phyloP scores from a whole-genome alignment of 2,888 invertebrate genomes.

The Eustalomyia histrio region DNA sequence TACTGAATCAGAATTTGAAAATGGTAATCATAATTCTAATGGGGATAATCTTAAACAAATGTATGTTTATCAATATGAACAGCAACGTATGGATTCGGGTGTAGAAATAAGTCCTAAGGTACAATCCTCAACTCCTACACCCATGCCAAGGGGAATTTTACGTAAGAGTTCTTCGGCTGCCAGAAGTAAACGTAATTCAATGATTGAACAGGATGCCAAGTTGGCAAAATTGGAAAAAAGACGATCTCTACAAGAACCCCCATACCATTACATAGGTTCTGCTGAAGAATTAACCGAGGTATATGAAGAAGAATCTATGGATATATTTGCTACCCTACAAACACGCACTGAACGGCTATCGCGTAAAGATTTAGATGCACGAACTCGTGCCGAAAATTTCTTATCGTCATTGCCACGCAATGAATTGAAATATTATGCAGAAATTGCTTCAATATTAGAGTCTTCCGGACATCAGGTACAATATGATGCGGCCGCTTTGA shows the following conservation, averaged over 20 bases:
- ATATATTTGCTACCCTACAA: constrained; percentile 63
- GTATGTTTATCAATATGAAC: constrained; percentile 90
- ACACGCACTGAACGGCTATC: constrained; percentile 74
- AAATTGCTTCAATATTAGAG: constrained; percentile 79
- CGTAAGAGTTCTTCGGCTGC: constrained; percentile 77
- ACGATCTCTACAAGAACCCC: constrained; percentile 88
- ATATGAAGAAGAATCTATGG: constrained; percentile 74
- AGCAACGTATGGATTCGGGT: constrained; percentile 83
- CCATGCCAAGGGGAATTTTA: constrained; percentile 81
- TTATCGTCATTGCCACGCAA: constrained; percentile 78
- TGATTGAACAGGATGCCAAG: constrained; percentile 83
- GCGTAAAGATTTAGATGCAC: constrained; percentile 78
- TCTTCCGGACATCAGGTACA: constrained; percentile 73
- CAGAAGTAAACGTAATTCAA: constrained; percentile 86
- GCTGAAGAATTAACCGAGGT: constrained; percentile 77
- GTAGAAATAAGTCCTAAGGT: constrained; percentile 77
- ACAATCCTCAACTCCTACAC: constrained; percentile 81
- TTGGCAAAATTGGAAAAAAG: constrained; percentile 82
- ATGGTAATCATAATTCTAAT: constrained; percentile 63
- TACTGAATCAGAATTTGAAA: constrained; percentile 83
- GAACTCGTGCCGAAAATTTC: constrained; percentile 78
- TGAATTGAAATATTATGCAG: constrained; percentile 79
- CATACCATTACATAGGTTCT: constrained; percentile 80
- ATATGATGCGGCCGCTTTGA: constrained; percentile 79
- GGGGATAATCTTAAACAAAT: constrained; percentile 81